These are phyloP conservation scores for Ophion costatus DNA, from an alignment of 2,888 invertebrate genomes.

Conservation along the genomic window DNA sequence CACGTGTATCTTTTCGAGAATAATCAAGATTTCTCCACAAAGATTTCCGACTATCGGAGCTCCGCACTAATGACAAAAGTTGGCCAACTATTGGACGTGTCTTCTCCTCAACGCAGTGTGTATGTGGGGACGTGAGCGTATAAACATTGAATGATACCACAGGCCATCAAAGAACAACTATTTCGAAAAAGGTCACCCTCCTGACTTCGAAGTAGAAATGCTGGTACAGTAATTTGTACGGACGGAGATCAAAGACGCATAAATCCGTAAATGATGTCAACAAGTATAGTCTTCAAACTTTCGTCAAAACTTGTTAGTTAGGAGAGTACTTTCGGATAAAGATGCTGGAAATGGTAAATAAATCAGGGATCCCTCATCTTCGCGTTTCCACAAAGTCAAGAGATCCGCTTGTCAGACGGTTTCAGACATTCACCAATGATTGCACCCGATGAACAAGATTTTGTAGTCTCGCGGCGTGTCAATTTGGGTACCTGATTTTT, in stretches of 20 bases:
- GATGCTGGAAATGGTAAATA: not conserved
- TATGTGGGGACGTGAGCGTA: too few relatives aligned
- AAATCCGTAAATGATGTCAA: not conserved
- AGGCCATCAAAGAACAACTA: not conserved
- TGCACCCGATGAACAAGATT: slow-evolving; percentile 5
- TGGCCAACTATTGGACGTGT: slow-evolving; percentile 19
- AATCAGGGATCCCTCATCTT: not conserved
- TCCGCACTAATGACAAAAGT: slow-evolving; percentile 62
- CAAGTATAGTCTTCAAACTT: slow-evolving; percentile 42
- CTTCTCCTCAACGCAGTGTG: slow-evolving; percentile 38
- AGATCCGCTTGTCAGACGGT: slow-evolving; percentile 1
- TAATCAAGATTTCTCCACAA: slow-evolving; percentile 25
- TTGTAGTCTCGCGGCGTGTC: not conserved
- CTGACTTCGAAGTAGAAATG: slow-evolving; percentile 14
- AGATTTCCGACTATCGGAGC: slow-evolving; percentile 11
- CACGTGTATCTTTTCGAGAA: slow-evolving; percentile 25
- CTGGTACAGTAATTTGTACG: slow-evolving; percentile 1
- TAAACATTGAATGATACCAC: slow-evolving; percentile 43
- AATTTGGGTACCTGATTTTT: not conserved
- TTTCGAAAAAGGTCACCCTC: not conserved
- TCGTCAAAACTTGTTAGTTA: slow-evolving; percentile 41
- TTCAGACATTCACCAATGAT: slow-evolving; percentile 28
- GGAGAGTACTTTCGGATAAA: slow-evolving; percentile 2
- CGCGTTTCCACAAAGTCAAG: slow-evolving; percentile 7
- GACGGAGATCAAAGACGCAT: not conserved